A percentile compares a stretch with the other conserved stretches of the same genome.
Evolutionary conservation across 2,113 vertebrate species (phyloP).

Genomic region (Lonchura striata): DNA sequence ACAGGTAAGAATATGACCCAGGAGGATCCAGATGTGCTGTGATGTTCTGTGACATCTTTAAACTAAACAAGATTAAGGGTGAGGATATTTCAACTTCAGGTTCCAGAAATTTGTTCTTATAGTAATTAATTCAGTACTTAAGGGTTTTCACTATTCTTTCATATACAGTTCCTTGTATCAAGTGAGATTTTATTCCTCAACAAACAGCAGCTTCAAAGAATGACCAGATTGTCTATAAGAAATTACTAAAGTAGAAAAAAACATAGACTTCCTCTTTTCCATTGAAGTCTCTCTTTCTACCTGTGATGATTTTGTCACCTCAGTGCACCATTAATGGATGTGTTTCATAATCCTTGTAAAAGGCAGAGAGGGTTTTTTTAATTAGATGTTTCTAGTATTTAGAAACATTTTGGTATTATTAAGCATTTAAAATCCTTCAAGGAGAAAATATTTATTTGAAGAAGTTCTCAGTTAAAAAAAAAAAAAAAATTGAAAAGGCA

Average conservation of each 20-base stretch:
- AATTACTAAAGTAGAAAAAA: background rate
- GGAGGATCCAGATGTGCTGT: background rate
- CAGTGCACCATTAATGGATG: background rate
- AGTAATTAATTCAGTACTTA: background rate
- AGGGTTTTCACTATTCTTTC: background rate
- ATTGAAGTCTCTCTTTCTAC: background rate
- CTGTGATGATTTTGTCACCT: background rate
- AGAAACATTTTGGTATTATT: background rate
- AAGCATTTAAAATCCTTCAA: background rate
- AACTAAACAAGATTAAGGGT: background rate
- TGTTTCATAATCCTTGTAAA: background rate
- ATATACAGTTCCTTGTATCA: background rate
- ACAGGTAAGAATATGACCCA: background rate
- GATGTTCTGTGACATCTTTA: background rate
- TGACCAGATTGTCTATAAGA: background rate
- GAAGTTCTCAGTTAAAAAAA: background rate
- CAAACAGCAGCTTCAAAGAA: background rate
- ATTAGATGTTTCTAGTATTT: background rate
- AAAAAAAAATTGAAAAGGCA: background rate
- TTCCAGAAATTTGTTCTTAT: background rate
- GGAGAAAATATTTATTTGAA: background rate
- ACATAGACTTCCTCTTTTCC: background rate
- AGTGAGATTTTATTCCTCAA: background rate
- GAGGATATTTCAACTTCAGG: background rate
- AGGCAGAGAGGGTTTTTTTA: background rate